Conservation (phyloP, 2,888 invertebrate species). For the Galeopsomyia nigrocyanea region DNA sequence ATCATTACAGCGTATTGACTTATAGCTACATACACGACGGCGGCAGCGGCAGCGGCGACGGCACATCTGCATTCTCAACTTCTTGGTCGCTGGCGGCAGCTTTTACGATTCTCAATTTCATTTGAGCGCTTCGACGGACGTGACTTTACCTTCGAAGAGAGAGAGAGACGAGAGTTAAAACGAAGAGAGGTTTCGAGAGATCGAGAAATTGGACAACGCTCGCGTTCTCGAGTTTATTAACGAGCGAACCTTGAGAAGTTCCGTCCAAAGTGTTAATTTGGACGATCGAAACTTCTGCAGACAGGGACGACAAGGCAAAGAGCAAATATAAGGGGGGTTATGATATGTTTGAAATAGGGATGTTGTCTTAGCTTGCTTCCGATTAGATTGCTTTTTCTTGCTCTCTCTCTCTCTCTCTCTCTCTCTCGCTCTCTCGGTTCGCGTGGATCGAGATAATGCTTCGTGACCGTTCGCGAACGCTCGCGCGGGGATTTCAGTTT, state of each 20-base stretch:
- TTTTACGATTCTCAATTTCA: constrained; percentile 57
- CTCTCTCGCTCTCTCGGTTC: constrained; percentile 23
- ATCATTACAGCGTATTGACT: constrained; percentile 34
- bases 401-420: background rate
- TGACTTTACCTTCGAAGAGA: constrained; percentile 41
- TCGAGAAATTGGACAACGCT: too few species aligned
- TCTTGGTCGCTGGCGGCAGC: background rate
- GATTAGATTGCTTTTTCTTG: constrained; percentile 3
- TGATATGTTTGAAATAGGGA: too few species aligned
- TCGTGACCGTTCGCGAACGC: constrained; percentile 23
- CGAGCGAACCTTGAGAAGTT: too few species aligned
- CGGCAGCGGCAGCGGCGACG: background rate
- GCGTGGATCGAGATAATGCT: constrained; percentile 46
- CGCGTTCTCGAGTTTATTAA: too few species aligned
- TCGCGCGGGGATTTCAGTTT: constrained; percentile 14
- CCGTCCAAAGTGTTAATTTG: too few species aligned
- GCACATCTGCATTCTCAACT: constrained; percentile 18
- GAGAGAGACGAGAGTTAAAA: too few species aligned
- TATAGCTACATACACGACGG: constrained; percentile 4
- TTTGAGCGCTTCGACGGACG: constrained; percentile 43
- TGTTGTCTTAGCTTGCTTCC: background rate
- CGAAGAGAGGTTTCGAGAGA: background rate
- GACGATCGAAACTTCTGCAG: too few species aligned
- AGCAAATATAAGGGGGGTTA: too few species aligned
- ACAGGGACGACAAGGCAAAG: too few species aligned